A percentile compares a stretch with the other conserved stretches of the same genome.
Evolutionary conservation across 2,113 vertebrate species (phyloP).

Genomic region (Haliaeetus leucogaster): DNA sequence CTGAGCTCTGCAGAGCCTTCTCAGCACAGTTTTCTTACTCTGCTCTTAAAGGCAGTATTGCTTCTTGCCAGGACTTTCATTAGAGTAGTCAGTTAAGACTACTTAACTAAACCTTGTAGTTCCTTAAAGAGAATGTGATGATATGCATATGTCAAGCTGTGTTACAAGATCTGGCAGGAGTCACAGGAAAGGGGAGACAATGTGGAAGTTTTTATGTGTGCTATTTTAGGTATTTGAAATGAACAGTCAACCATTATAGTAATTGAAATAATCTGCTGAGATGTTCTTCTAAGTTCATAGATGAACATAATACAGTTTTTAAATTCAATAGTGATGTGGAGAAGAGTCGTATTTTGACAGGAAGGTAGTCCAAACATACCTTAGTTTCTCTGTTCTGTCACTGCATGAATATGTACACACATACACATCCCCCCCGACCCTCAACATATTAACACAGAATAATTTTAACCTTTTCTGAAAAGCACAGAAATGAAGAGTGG

Average conservation of each 20-base stretch:
- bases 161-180: not conserved
- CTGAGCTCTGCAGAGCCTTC: not conserved
- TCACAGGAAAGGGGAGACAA: not conserved
- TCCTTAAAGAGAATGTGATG: not conserved
- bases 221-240: not conserved
- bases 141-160: not conserved
- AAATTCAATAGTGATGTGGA: not conserved
- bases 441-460: not conserved
- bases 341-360: not conserved
- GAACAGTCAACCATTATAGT: not conserved
- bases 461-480: not conserved
- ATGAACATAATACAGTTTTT: not conserved
- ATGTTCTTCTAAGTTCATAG: not conserved
- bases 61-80: not conserved
- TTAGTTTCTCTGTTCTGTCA: not conserved
- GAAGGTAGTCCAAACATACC: not conserved
- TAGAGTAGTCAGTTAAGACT: not conserved
- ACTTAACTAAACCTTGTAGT: not conserved
- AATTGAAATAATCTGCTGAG: not conserved
- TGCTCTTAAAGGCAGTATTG: not conserved
- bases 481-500: not conserved
- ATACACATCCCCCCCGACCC: rapidly evolving
- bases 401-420: not conserved
- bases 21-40: not conserved
- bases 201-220: not conserved